Evolutionary conservation across 1,140 invertebrate genomes (phyloP), one percentile per base, ranked within the genome.

Genomic region (Euglossa dilemma): DNA sequence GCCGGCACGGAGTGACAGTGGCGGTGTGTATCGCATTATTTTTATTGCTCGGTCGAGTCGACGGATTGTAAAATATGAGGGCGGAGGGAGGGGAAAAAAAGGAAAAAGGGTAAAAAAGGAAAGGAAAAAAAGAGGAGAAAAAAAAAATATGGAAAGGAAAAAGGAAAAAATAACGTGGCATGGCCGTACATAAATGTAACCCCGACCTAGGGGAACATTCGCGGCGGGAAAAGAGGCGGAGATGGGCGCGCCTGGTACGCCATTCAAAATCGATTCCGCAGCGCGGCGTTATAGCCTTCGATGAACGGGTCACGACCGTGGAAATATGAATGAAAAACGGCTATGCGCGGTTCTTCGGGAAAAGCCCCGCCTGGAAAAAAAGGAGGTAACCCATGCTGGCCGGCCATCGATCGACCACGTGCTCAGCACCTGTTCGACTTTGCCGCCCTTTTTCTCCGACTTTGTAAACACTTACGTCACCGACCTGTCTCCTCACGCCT

Each of bases 291-390:
- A 87, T 85, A 85, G 77, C 85, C 88, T 92, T 92, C 89, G 91
- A 92, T 91, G 90, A 90, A 91, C 89, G 91, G 86, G 86, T 88
- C 87, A 89, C 87, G 87, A 88, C 87, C 91, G 91, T 94, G 92
- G 91, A 94, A 94, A 94, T 94, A 94, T 94, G 94, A 94, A 94
- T 94, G 94, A 94, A 94, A 93, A 94, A 94, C 90, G 91, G 92
- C 90, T 92, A 88, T 88, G 92, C 89, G 87, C 91, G 84, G 80
- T 90, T 91, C 90, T 90, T 90, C 86, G 88, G 83, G 74, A 91
- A 91, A 90, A 87, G 85, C 86, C 71, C 78, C 83, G 83, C 84
- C 81, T 86, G 86, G 84, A 85, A 88, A 84, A 89, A 88, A 87
- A 87, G 86, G 73, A 86, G 78, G 85, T 61, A 73, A 86, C 85